Evolutionary conservation across 2,113 vertebrate species (phyloP).

Genomic region (Apeltes quadracus): DNA sequence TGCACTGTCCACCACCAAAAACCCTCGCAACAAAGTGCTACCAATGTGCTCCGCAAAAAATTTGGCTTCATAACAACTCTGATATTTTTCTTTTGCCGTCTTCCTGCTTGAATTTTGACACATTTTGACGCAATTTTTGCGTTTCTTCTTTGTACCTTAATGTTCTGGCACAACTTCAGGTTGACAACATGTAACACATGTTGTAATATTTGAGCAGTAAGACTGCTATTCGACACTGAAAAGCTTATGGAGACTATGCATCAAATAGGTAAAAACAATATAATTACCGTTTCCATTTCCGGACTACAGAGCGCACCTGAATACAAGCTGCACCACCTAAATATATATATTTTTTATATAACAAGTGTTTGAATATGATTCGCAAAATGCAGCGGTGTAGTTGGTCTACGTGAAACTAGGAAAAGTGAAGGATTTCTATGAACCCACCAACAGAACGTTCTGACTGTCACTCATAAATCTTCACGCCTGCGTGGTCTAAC

Average conservation of each 20-base stretch:
- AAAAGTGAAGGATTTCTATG: too few species aligned
- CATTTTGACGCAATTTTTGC: not conserved
- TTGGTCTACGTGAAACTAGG: too few species aligned
- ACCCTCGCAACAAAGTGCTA: not conserved
- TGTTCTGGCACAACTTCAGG: too few species aligned
- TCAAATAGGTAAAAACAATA: not conserved
- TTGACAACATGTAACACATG: not conserved
- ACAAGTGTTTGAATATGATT: too few species aligned
- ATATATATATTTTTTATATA: too few species aligned
- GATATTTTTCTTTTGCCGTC: not conserved
- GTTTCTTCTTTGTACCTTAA: not conserved
- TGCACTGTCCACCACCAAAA: conserved; percentile 15
- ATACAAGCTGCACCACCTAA: too few species aligned
- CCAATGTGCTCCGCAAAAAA: not conserved
- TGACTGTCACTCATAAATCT: too few species aligned
- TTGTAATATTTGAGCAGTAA: not conserved
- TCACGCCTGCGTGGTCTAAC: too few species aligned
- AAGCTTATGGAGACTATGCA: not conserved
- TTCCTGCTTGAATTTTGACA: not conserved
- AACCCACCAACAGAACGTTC: too few species aligned
- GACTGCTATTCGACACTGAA: not conserved
- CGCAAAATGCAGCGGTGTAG: too few species aligned
- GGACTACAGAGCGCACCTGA: too few species aligned
- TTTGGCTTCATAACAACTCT: not conserved
- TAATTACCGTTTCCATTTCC: too few species aligned